Evolutionary conservation across 2,113 vertebrate species (phyloP).

Genomic region (Semnornis frantzii): DNA sequence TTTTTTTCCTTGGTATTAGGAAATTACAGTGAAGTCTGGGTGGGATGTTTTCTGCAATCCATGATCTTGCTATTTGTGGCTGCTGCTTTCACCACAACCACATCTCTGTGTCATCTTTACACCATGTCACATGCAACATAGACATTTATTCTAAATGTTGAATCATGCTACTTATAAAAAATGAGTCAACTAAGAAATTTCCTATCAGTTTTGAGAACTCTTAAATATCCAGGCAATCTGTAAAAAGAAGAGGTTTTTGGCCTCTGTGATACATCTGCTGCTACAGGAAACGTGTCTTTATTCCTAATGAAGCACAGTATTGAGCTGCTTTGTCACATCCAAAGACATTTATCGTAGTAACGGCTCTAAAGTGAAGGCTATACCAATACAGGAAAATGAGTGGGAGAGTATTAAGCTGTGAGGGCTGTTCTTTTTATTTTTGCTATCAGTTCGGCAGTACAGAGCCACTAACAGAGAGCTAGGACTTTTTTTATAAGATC

Average conservation of each 20-base stretch:
- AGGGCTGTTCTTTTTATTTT: not conserved
- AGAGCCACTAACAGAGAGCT: not conserved
- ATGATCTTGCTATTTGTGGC: not conserved
- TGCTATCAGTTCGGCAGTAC: not conserved
- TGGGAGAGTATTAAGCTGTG: not conserved
- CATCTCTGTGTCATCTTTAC: not conserved
- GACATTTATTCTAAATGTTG: not conserved
- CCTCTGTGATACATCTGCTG: not conserved
- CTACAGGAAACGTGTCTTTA: not conserved
- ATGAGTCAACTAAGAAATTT: not conserved
- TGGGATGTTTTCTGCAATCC: not conserved
- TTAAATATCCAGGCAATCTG: not conserved
- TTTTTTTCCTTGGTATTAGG: not conserved
- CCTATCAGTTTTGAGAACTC: not conserved
- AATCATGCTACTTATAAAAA: not conserved
- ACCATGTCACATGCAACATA: not conserved
- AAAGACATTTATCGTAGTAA: not conserved
- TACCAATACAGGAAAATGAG: not conserved
- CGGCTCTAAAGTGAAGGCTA: not conserved
- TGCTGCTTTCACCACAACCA: slow-evolving; percentile 7
- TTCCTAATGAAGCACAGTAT: not conserved
- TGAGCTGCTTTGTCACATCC: not conserved
- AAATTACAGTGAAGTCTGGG: not conserved
- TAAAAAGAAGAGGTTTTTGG: not conserved
- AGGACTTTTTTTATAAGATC: not conserved